Base-by-base conservation (phyloP, 2,113 vertebrate species). In the Panthera leo region DNA sequence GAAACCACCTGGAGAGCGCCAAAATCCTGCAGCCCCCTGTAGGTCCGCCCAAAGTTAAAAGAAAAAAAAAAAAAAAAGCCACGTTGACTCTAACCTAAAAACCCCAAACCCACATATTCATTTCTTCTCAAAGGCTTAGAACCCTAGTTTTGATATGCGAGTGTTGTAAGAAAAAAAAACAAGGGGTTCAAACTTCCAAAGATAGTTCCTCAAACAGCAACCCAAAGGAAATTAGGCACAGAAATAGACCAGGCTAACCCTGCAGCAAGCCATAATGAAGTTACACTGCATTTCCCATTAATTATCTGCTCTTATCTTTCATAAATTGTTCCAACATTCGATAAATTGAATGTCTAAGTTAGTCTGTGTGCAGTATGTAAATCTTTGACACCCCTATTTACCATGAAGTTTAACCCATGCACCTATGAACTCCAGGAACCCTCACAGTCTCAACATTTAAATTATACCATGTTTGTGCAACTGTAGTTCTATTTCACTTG, bases 271-370 rank as follows among this genome's bases (percentile, higher is more conserved):
- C 36, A 48, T 36, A 96, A 89, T 0, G 27, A 98, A 98, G 67
- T 39, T 70, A 55, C 92, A 18, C 16, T 76, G 65, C 45, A 67
- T 71, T 93, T 97, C 51, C 68, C 11, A 92, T 31, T 97, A 95
- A 95, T 84, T 87, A 89, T 34, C 85, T 13, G 15, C 63, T 95
- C 45, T 2, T 93, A 79, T 84, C 90, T 82, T 36, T 25, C 4
- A 36, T 45, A 97, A 96, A 95, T 16, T 65, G n/a, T 55, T 48
- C 4, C 39, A 98, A 96, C 87, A 96, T 73, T 27, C 34, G 75
- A 91, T 90, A 75, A 88, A 88, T 96, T 70, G 63, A 63, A 68
- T 92, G 71, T 65, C 86, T 94, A 95, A 27, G 0, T 53, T 31
- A 65, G n/a, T 97, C 16, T 82, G 78, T 70, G 31, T 63, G 16